phyloP scores from a whole-genome alignment of 2,113 vertebrate species.

The Todiramphus chloris region DNA sequence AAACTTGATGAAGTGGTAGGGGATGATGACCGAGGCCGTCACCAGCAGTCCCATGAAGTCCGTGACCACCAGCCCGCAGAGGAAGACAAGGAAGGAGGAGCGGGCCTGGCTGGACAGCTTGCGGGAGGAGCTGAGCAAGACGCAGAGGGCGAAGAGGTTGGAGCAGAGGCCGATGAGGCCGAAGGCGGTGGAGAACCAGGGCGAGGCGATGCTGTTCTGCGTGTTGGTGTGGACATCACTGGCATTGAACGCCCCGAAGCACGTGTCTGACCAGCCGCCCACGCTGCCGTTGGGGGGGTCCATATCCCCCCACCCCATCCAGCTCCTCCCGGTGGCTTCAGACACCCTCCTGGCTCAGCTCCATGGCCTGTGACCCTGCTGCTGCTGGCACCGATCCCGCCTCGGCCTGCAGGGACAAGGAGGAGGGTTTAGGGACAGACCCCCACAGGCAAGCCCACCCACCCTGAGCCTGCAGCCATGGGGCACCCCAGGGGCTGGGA shows the following conservation, averaged over 20 bases:
- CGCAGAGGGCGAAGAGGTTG: slow-evolving; percentile 89
- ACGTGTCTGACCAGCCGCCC: background rate
- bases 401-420: background rate
- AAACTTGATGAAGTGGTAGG: slow-evolving; percentile 80
- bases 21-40: slow-evolving; percentile 84
- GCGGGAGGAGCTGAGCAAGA: slow-evolving; percentile 81
- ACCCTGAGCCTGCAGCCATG: rapidly evolving
- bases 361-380: rapidly evolving
- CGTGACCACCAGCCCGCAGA: slow-evolving; percentile 89
- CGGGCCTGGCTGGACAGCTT: slow-evolving; percentile 72
- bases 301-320: background rate
- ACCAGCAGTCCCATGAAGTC: slow-evolving; percentile 93
- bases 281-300: background rate
- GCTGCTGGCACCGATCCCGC: rapidly evolving
- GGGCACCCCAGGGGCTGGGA: too few relatives aligned
- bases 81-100: slow-evolving; percentile 90
- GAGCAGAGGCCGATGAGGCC: slow-evolving; percentile 84
- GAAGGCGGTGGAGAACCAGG: slow-evolving; percentile 82
- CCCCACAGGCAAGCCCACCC: background rate
- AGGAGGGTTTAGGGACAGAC: background rate
- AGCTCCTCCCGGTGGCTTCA: background rate
- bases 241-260: slow-evolving; percentile 56
- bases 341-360: background rate
- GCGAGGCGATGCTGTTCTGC: slow-evolving; percentile 65
- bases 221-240: background rate